Evolutionary conservation across 2,797 vertebrate species (phyloP).

Genomic region (Chaetodon trifasciatus): DNA sequence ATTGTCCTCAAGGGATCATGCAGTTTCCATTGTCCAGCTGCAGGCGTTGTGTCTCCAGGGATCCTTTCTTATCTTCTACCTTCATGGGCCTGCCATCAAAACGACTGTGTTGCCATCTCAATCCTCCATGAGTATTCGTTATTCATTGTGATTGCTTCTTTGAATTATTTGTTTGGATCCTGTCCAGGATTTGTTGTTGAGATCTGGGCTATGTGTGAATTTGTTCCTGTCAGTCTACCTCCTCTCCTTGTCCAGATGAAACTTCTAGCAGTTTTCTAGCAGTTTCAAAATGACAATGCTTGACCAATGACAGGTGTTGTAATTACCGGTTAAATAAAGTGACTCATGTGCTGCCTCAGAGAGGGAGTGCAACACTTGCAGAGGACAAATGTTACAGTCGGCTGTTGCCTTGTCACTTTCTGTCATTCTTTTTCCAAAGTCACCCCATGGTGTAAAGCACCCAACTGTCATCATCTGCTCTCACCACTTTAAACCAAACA

Average conservation of each 20-base stretch:
- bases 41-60: rapidly evolving
- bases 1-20: neutral
- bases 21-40: neutral
- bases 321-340: slow-evolving; percentile 50
- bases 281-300: slow-evolving; percentile 27
- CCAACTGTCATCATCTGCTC: slow-evolving; percentile 65
- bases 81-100: neutral
- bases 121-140: neutral
- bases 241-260: slow-evolving; percentile 9
- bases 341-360: slow-evolving; percentile 28
- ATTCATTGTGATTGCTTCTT: slow-evolving; percentile 1
- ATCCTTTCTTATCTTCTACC: neutral
- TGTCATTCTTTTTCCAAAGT: slow-evolving; percentile 42
- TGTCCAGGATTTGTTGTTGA: neutral
- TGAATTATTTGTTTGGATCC: slow-evolving; percentile 2
- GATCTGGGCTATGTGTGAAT: neutral
- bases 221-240: neutral
- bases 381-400: slow-evolving; percentile 42
- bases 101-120: neutral
- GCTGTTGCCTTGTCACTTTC: slow-evolving; percentile 56
- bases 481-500: slow-evolving; percentile 37
- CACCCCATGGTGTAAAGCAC: slow-evolving; percentile 48
- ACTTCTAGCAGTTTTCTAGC: slow-evolving; percentile 13
- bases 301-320: slow-evolving; percentile 17
- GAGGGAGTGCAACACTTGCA: slow-evolving; percentile 24